Percentiles rank a stretch among this genome's conserved stretches.
Conservation (phyloP, 2,113 vertebrate species). For the Sinocyclocheilus maitianheensis region DNA sequence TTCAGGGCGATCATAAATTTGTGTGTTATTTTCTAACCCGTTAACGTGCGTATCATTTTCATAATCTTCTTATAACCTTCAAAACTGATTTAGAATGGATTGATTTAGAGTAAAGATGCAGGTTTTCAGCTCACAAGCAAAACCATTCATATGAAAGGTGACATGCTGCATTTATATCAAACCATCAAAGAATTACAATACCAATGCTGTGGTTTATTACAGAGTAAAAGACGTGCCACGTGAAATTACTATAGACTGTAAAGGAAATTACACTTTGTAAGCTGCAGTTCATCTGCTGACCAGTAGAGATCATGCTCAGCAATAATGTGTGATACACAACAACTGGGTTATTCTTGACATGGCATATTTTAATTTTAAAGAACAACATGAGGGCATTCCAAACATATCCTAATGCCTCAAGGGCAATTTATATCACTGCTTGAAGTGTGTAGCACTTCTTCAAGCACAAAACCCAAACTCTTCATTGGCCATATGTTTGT, state of each 20-base stretch:
- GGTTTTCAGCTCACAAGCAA: not conserved
- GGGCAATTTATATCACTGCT: too few species aligned
- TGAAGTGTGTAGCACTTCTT: not conserved
- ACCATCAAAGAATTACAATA: not conserved
- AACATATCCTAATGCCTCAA: not conserved
- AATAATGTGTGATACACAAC: not conserved
- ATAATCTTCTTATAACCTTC: not conserved
- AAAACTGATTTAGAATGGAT: not conserved
- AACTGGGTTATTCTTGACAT: not conserved
- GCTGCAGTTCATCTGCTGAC: not conserved
- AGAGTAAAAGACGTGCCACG: not conserved
- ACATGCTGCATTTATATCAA: not conserved
- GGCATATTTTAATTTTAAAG: not conserved
- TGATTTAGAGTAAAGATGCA: too few species aligned
- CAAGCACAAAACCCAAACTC: slow-evolving; percentile 5
- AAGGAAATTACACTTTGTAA: not conserved
- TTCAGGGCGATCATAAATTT: not conserved
- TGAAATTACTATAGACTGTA: too few species aligned
- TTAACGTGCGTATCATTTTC: not conserved
- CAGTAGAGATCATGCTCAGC: slow-evolving; percentile 21
- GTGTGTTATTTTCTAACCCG: not conserved
- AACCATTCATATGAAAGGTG: not conserved
- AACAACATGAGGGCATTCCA: not conserved
- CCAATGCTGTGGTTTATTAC: not conserved
- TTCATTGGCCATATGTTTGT: not conserved